Conservation (phyloP, 2,113 vertebrate genomes). For the Aphelocoma coerulescens region DNA sequence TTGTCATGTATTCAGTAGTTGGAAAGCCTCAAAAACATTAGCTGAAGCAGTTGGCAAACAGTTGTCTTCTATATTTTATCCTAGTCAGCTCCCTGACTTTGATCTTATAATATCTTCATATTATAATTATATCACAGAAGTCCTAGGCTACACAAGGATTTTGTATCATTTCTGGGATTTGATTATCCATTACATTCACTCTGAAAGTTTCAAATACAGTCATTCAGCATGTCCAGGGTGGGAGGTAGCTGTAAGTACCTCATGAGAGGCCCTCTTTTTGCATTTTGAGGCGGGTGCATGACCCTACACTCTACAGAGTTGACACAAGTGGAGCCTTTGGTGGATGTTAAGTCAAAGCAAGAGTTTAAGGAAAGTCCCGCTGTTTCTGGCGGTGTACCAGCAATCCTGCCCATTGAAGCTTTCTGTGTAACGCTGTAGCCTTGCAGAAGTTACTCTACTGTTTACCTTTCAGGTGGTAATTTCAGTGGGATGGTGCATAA, state of each 20-base stretch:
- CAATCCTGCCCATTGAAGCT: background rate
- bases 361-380: constrained; percentile 33
- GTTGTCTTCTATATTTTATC: background rate
- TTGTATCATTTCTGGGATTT: background rate
- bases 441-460: background rate
- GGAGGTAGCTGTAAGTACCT: background rate
- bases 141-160: background rate
- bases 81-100: background rate
- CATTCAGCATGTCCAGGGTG: background rate
- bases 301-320: background rate
- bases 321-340: background rate
- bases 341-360: constrained; percentile 29
- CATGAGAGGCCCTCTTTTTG: background rate
- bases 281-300: background rate
- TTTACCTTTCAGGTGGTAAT: background rate
- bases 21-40: background rate
- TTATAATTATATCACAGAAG: background rate
- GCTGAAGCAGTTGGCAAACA: background rate
- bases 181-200: background rate
- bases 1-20: background rate
- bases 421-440: background rate
- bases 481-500: background rate
- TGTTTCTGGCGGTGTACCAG: background rate
- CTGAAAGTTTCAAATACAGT: background rate
- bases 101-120: background rate